phyloP scores from a whole-genome alignment of 2,113 vertebrate species.

The Paratilapia polleni region DNA sequence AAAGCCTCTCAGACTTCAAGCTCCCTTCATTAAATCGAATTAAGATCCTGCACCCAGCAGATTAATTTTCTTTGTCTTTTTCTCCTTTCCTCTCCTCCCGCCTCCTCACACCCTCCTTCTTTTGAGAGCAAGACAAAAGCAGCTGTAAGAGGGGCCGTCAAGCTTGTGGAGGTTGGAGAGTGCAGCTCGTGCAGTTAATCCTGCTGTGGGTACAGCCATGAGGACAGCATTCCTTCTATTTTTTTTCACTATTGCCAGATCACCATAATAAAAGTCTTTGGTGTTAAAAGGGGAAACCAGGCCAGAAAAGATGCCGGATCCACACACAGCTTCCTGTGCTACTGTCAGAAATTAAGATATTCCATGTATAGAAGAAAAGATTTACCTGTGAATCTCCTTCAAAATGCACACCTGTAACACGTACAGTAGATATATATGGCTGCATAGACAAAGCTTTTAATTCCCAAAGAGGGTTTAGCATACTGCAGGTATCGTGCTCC shows the following conservation, averaged over 20 bases:
- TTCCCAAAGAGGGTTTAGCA: slow-evolving; percentile 33
- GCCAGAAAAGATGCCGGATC: slow-evolving; percentile 61
- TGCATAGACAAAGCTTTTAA: slow-evolving; percentile 19
- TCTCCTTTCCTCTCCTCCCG: slow-evolving; percentile 37
- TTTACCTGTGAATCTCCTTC: slow-evolving; percentile 32
- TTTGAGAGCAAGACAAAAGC: slow-evolving; percentile 66
- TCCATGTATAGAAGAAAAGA: neutral
- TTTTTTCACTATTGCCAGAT: slow-evolving; percentile 78
- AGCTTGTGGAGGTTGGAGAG: slow-evolving; percentile 68
- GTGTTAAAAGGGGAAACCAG: slow-evolving; percentile 59
- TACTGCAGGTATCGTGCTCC: slow-evolving; percentile 29
- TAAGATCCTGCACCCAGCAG: slow-evolving; percentile 79
- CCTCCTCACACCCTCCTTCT: slow-evolving; percentile 53
- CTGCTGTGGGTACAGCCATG: slow-evolving; percentile 75
- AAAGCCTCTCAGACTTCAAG: slow-evolving; percentile 71
- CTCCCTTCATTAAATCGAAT: slow-evolving; percentile 80
- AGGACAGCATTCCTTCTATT: slow-evolving; percentile 80
- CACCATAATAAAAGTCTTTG: slow-evolving; percentile 77
- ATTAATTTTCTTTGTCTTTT: slow-evolving; percentile 78
- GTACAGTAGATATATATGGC: slow-evolving; percentile 28
- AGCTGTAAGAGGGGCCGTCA: slow-evolving; percentile 69
- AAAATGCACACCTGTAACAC: slow-evolving; percentile 51
- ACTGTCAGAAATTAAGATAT: slow-evolving; percentile 20
- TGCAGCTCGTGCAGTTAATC: slow-evolving; percentile 80
- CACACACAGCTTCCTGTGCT: slow-evolving; percentile 61